phyloP scores from a whole-genome alignment of 2,888 invertebrate genomes.

The Morinoia aosen region DNA sequence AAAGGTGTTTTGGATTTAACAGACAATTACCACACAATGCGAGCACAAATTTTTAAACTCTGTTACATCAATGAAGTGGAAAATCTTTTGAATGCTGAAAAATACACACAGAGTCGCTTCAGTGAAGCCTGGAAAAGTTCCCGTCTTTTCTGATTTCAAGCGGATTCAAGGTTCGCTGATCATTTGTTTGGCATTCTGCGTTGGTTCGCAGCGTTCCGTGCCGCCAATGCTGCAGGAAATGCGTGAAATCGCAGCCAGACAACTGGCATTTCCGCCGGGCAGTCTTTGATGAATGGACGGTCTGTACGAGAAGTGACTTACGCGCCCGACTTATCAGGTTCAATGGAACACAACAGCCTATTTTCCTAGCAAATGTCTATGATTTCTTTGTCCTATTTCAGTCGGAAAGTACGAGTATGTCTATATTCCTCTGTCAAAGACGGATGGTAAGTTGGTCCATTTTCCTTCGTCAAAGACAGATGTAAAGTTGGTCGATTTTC shows the following conservation, averaged over 20 bases:
- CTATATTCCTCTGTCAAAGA: too few species aligned
- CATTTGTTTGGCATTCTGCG: constrained; percentile 45
- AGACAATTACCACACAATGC: too few species aligned
- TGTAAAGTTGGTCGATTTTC: neutral
- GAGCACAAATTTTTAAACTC: too few species aligned
- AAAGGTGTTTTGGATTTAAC: too few species aligned
- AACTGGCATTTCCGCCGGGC: constrained; percentile 27
- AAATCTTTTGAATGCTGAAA: neutral
- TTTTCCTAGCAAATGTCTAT: neutral
- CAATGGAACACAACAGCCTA: neutral
- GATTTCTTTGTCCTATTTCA: neutral
- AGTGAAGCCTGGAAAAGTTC: neutral
- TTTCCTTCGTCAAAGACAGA: neutral
- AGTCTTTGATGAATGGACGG: neutral
- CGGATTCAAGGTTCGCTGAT: constrained; percentile 10
- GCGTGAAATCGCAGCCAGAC: neutral
- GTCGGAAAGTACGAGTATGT: neutral
- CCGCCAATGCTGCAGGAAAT: constrained; percentile 31
- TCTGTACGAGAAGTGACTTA: neutral
- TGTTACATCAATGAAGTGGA: neutral
- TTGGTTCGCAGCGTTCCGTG: neutral
- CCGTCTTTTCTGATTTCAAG: neutral
- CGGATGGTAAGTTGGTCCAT: too few species aligned
- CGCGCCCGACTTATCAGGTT: neutral
- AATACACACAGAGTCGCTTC: neutral